Conservation (phyloP, 1,140 invertebrate species). For the Orchesella cincta region DNA sequence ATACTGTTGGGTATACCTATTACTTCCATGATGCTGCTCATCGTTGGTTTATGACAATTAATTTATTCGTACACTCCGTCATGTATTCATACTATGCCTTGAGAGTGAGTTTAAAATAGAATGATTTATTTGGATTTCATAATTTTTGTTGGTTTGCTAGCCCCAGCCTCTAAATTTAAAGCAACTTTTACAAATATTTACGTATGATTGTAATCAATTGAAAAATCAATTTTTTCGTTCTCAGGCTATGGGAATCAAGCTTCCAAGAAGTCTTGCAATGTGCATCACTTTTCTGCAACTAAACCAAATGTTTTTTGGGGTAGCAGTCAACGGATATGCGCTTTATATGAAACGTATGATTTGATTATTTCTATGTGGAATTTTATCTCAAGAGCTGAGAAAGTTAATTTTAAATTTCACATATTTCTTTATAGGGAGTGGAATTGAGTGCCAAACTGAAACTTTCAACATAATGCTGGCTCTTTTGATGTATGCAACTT, state of each 20-base stretch:
- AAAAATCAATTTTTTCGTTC: too few relatives aligned
- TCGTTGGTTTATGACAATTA: conserved; percentile 98
- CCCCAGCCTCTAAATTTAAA: too few relatives aligned
- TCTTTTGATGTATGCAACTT: conserved; percentile 91
- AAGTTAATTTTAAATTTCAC: too few relatives aligned
- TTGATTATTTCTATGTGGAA: neutral
- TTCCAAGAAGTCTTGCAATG: conserved; percentile 84
- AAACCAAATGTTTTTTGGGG: conserved; percentile 92
- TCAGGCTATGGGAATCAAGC: conserved; percentile 81
- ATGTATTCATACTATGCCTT: conserved; percentile 98
- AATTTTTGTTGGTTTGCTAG: too few relatives aligned
- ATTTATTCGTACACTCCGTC: conserved; percentile 93
- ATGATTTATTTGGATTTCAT: neutral
- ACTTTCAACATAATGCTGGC: conserved; percentile 84
- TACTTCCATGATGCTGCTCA: conserved; percentile 92
- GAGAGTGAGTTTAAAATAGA: conserved; percentile 50
- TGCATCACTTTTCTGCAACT: conserved; percentile 88
- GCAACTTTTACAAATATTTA: too few relatives aligned
- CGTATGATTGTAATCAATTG: too few relatives aligned
- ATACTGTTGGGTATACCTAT: conserved; percentile 96
- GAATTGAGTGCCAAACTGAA: conserved; percentile 78
- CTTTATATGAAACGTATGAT: conserved; percentile 24
- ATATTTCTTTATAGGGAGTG: too few relatives aligned
- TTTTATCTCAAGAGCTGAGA: too few relatives aligned
- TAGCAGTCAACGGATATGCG: conserved; percentile 84